A percentile compares a stretch with the other conserved stretches of the same genome.
Evolutionary conservation across 2,797 vertebrate species (phyloP).

Genomic region (Oophaga sylvatica): DNA sequence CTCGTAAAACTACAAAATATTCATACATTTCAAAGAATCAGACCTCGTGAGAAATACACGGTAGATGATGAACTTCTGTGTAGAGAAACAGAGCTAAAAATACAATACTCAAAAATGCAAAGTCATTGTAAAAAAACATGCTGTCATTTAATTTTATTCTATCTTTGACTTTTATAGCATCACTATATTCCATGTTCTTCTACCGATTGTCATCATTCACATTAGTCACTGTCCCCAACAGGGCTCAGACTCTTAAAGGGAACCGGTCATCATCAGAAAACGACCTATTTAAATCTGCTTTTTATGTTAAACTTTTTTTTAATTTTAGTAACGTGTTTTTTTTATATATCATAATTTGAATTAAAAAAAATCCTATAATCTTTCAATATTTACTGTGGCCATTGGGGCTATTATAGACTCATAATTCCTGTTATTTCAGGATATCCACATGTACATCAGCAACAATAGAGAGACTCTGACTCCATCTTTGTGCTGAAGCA

Average conservation of each 20-base stretch:
- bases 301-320: too few relatives aligned
- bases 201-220: background rate
- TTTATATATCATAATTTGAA: too few relatives aligned
- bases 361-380: too few relatives aligned
- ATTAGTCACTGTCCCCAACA: background rate
- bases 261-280: too few relatives aligned
- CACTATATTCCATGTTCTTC: background rate
- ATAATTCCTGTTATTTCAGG: too few relatives aligned
- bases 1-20: constrained; percentile 25
- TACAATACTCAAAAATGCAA: background rate
- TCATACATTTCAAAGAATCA: constrained; percentile 18
- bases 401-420: too few relatives aligned
- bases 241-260: background rate
- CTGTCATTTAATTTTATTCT: background rate
- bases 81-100: background rate
- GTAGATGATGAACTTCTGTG: background rate
- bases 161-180: background rate
- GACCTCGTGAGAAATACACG: constrained; percentile 15
- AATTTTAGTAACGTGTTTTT: too few relatives aligned
- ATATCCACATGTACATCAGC: too few relatives aligned
- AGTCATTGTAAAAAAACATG: background rate
- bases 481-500: too few relatives aligned
- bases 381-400: too few relatives aligned
- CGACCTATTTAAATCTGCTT: too few relatives aligned
- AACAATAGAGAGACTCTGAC: too few relatives aligned